These are phyloP conservation scores for Apodemia duryi DNA, from an alignment of 2,888 invertebrate genomes.

Conservation along the genomic window DNA sequence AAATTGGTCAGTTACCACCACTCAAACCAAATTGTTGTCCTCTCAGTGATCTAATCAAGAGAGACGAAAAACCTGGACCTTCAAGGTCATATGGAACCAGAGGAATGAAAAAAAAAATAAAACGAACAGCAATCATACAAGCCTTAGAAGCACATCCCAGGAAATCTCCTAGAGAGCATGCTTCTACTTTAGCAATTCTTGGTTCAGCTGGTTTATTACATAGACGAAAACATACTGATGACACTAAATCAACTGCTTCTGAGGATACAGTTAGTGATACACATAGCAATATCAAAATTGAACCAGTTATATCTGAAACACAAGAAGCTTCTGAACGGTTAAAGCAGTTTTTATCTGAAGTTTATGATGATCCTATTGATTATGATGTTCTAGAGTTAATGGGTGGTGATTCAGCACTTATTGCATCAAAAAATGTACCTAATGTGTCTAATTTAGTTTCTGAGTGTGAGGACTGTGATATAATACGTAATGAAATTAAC, in stretches of 20 bases:
- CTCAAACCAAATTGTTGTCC: conserved; percentile 77
- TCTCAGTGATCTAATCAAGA: conserved; percentile 66
- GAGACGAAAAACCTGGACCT: conserved; percentile 60
- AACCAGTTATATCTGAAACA: conserved; percentile 49
- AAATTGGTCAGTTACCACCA: conserved; percentile 83
- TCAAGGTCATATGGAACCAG: conserved; percentile 63
- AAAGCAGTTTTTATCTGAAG: conserved; percentile 63
- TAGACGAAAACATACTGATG: conserved; percentile 66
- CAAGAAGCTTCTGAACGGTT: conserved; percentile 62
- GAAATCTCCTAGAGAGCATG: conserved; percentile 93
- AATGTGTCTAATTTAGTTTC: conserved; percentile 68
- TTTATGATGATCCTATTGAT: conserved; percentile 66
- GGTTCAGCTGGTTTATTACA: conserved; percentile 81
- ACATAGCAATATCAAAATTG: conserved; percentile 51
- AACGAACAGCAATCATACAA: conserved; percentile 50
- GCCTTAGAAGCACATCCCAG: conserved; percentile 81
- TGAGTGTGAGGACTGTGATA: conserved; percentile 64
- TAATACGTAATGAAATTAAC: conserved; percentile 59
- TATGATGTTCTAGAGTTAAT: conserved; percentile 68
- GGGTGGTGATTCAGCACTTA: conserved; percentile 53
- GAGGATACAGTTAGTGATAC: conserved; percentile 64
- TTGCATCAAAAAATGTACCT: conserved; percentile 56
- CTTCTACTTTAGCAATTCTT: conserved; percentile 91
- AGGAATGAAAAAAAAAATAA: conserved; percentile 61
- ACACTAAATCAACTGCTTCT: conserved; percentile 66